phyloP scores from a whole-genome alignment of 2,888 invertebrate species.

The Athalia cordata region DNA sequence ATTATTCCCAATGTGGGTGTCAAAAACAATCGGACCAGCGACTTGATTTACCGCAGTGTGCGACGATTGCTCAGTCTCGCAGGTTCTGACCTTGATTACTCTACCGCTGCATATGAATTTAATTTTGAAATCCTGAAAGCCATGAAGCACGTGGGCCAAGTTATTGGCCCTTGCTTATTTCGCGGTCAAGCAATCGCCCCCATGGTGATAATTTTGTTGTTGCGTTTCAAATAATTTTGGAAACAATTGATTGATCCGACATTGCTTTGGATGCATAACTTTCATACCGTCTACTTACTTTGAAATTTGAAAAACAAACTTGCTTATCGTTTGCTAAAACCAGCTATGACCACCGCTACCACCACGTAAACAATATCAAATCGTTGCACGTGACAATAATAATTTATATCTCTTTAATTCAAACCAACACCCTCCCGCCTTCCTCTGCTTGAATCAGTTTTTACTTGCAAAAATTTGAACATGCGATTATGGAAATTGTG shows the following conservation, averaged over 20 bases:
- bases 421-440: not conserved
- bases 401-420: not conserved
- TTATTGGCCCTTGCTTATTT: no score
- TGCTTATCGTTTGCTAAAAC: no score
- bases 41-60: not conserved
- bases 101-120: no score
- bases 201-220: no score
- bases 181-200: no score
- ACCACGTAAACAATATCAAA: conserved; percentile 25
- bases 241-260: not conserved
- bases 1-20: not conserved
- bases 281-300: not conserved
- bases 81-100: conserved; percentile 22
- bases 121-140: no score
- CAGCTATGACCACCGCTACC: not conserved
- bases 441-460: not conserved
- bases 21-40: not conserved
- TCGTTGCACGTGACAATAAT: conserved; percentile 22
- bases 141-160: no score
- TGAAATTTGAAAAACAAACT: not conserved
- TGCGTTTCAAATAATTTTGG: not conserved
- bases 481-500: no score
- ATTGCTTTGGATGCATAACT: no score
- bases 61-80: not conserved
- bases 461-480: no score